phyloP scores from a whole-genome alignment of 1,140 invertebrate species.

The Ganaspis sp. region DNA sequence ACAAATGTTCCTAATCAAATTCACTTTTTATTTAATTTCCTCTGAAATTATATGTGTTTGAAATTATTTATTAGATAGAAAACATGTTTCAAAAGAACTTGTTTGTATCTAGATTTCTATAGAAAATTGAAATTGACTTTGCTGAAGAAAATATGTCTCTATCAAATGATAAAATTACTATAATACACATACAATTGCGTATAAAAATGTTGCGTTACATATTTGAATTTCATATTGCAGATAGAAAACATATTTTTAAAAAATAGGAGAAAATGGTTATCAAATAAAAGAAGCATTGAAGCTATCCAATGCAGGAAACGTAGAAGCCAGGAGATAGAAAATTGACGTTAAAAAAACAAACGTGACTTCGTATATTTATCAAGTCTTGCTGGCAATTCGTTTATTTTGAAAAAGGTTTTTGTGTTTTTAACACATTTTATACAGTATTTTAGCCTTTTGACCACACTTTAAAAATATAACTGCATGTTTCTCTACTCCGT shows the following conservation, averaged over 20 bases:
- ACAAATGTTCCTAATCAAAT: too few relatives aligned
- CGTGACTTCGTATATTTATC: conserved; percentile 4
- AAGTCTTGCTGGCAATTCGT: neutral
- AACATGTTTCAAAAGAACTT: too few relatives aligned
- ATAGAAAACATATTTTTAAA: neutral
- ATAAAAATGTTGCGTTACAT: too few relatives aligned
- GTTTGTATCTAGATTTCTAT: too few relatives aligned
- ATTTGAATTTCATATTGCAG: too few relatives aligned
- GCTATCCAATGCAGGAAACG: neutral
- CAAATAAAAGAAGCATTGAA: neutral
- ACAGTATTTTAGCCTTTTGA: neutral
- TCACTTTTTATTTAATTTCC: too few relatives aligned
- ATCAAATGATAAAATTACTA: too few relatives aligned
- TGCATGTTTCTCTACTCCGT: neutral
- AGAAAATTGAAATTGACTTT: too few relatives aligned
- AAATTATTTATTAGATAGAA: too few relatives aligned
- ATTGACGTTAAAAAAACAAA: conserved; percentile 3
- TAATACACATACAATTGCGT: too few relatives aligned
- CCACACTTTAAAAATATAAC: neutral
- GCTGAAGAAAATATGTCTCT: too few relatives aligned
- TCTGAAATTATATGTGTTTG: too few relatives aligned
- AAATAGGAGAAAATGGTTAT: neutral
- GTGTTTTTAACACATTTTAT: conserved; percentile 14
- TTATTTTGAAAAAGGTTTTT: conserved; percentile 1
- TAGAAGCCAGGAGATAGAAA: neutral